Base-by-base conservation (phyloP, 2,113 vertebrate species). In the Zingel zingel region DNA sequence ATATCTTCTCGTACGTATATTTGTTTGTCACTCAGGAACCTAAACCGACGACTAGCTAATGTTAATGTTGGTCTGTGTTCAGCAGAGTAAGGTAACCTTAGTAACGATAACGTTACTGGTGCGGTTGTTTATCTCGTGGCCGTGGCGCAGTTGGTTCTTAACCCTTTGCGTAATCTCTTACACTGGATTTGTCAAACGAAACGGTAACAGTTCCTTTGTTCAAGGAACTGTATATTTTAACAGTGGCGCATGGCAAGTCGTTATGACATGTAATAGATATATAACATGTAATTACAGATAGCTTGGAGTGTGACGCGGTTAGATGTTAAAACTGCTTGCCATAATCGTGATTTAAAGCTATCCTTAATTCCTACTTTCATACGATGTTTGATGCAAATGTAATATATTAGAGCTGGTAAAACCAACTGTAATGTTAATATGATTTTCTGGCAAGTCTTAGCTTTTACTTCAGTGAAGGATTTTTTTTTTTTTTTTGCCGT, bases 111-210 rank as follows among this genome's bases (percentile, higher is more conserved):
- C 7, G 3, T 30, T 4, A 10, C 10, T n/a, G n/a, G 3, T 23
- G 19, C 1, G 3, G 54, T 64, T 87, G 70, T 77, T 81, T 62
- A 62, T 88, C 21, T 62, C 75, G 19, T 7, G 80, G 82, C 84
- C 79, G 70, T 59, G 63, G n/a, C 54, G 57, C 72, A 57, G 43
- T 78, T 79, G 4, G 25, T 48, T 48, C 18, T 11, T 3, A 6
- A 23, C 0, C 61, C 11, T 51, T 23, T 62, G 61, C 19, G 57
- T 30, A 43, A 10, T 48, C 2, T 54, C 5, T 16, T 43, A n/a
- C 53, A 23, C 2, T 36, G n/a, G 0, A 13, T 10, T 11, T 13
- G 18, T 3, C 5, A 5, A 15, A 27, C 7, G 47, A 8, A 58
- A 66, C 51, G 14, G 4, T 7, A 11, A 39, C 36, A 8, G 36